phyloP scores from a whole-genome alignment of 2,888 invertebrate species.

The Drosophila neutralis region DNA sequence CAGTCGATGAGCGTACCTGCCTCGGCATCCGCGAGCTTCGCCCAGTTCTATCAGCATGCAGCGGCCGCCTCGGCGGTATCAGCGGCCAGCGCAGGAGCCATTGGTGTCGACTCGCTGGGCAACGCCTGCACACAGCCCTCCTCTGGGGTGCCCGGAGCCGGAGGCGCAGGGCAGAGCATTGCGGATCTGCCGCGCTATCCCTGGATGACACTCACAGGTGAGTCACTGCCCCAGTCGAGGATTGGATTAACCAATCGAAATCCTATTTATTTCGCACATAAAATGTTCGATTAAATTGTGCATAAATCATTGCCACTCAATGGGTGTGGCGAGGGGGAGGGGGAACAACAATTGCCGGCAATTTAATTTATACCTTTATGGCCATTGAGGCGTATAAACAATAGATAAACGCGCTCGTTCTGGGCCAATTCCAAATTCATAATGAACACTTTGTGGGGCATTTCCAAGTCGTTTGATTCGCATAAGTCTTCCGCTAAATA shows the following conservation, averaged over 20 bases:
- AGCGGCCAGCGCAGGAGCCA: slow-evolving; percentile 90
- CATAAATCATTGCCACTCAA: slow-evolving; percentile 61
- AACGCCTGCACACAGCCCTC: slow-evolving; percentile 92
- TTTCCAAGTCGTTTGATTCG: slow-evolving; percentile 75
- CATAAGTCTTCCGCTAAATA: slow-evolving; percentile 70
- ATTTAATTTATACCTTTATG: slow-evolving; percentile 76
- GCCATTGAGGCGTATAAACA: slow-evolving; percentile 74
- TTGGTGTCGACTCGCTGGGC: slow-evolving; percentile 91
- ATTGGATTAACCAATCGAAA: slow-evolving; percentile 2
- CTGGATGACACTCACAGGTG: slow-evolving; percentile 98
- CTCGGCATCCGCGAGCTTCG: slow-evolving; percentile 86
- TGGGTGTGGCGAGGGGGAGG: not conserved
- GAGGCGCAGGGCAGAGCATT: slow-evolving; percentile 91
- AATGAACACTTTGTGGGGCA: slow-evolving; percentile 75
- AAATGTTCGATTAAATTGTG: slow-evolving; percentile 52
- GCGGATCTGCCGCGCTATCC: slow-evolving; percentile 97
- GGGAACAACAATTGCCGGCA: slow-evolving; percentile 24
- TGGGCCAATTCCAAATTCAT: slow-evolving; percentile 70
- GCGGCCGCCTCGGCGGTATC: slow-evolving; percentile 88
- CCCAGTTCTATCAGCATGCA: slow-evolving; percentile 96
- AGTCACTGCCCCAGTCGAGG: slow-evolving; percentile 43
- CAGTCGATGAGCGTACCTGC: slow-evolving; percentile 85
- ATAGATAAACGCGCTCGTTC: slow-evolving; percentile 76
- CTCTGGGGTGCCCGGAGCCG: slow-evolving; percentile 86
- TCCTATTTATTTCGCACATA: slow-evolving; percentile 40